Evolutionary conservation across 2,888 invertebrate species (phyloP).

Genomic region (Stictocephala bisonia): DNA sequence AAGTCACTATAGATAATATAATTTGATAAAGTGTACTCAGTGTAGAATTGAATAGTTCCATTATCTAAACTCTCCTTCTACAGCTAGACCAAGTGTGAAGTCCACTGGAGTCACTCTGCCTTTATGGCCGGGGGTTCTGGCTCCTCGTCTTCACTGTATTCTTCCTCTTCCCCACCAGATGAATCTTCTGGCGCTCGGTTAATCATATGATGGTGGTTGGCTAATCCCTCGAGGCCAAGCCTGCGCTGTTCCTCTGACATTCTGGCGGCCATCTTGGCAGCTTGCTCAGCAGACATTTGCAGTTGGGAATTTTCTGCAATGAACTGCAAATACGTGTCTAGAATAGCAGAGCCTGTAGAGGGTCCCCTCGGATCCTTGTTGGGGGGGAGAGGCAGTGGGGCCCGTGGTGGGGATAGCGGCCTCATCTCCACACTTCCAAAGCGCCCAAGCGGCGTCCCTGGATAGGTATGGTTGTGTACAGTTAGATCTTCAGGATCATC

Average conservation of each 20-base stretch:
- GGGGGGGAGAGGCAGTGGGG: constrained; percentile 65
- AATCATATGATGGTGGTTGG: constrained; percentile 63
- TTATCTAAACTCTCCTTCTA: too few species aligned
- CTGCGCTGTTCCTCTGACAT: constrained; percentile 69
- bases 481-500: constrained; percentile 89
- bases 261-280: constrained; percentile 71
- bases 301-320: constrained; percentile 85
- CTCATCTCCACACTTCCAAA: constrained; percentile 56
- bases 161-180: constrained; percentile 70
- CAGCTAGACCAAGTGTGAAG: too few species aligned
- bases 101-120: constrained; percentile 63
- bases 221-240: constrained; percentile 38
- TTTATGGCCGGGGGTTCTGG: constrained; percentile 66
- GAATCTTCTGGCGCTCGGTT: constrained; percentile 68
- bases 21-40: too few species aligned
- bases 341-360: constrained; percentile 79
- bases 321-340: constrained; percentile 90
- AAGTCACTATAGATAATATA: too few species aligned
- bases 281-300: constrained; percentile 75
- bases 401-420: constrained; percentile 61
- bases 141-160: constrained; percentile 68
- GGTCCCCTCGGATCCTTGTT: constrained; percentile 55
- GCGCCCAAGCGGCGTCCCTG: constrained; percentile 45
- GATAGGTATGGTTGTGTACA: constrained; percentile 69
- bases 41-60: too few species aligned